These are phyloP conservation scores for Periplaneta americana DNA, from an alignment of 1,140 invertebrate species.

Conservation along the genomic window DNA sequence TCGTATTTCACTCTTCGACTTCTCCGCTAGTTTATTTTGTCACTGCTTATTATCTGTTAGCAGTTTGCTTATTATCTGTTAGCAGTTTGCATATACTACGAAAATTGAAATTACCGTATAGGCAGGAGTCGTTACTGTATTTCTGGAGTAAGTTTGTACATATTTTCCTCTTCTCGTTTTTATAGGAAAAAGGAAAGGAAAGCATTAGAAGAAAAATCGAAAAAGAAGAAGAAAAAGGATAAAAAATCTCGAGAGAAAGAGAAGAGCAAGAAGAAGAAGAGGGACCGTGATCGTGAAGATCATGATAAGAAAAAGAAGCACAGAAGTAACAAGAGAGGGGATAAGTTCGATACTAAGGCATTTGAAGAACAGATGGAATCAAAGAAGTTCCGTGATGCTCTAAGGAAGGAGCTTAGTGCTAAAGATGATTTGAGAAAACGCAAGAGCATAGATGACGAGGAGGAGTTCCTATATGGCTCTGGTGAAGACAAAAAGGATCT, in stretches of 20 bases:
- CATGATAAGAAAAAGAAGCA: constrained; percentile 51
- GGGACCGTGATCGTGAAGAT: constrained; percentile 59
- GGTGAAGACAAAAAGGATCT: constrained; percentile 21
- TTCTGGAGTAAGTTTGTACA: too few relatives aligned
- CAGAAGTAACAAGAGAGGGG: constrained; percentile 33
- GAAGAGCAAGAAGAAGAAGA: constrained; percentile 52
- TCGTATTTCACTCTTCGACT: too few relatives aligned
- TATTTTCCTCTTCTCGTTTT: neutral
- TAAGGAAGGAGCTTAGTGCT: constrained; percentile 46
- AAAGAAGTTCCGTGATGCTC: constrained; percentile 57
- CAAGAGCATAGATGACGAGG: constrained; percentile 24
- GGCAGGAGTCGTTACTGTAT: too few relatives aligned
- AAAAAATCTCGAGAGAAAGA: constrained; percentile 51
- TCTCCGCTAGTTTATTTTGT: too few relatives aligned
- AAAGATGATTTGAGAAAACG: constrained; percentile 18
- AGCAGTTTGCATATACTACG: neutral
- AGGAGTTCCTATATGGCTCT: constrained; percentile 24
- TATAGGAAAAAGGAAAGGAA: constrained; percentile 44
- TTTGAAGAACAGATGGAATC: constrained; percentile 51
- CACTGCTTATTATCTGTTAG: too few relatives aligned
- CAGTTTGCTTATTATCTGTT: too few relatives aligned
- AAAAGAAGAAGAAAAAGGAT: constrained; percentile 60
- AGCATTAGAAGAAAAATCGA: constrained; percentile 52
- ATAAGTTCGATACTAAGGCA: constrained; percentile 34
- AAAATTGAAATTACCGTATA: too few relatives aligned